Base-by-base conservation (phyloP, 2,113 vertebrate species). In the Galbula dea region DNA sequence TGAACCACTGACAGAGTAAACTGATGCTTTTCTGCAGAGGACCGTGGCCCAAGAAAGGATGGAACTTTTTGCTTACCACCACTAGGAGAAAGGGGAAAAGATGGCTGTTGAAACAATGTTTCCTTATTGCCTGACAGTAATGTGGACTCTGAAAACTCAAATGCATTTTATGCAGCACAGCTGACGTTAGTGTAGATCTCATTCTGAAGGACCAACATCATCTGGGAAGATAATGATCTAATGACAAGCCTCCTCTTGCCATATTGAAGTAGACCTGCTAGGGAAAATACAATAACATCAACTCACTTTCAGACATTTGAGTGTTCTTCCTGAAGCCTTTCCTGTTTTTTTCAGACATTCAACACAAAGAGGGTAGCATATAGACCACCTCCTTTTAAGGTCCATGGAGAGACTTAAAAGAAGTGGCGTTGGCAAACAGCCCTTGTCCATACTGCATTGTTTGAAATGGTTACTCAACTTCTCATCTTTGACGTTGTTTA, bases 401-500 rank as follows among this genome's bases (percentile, higher is more conserved):
- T 86, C 61, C 49, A 32, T 39, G 7, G 81, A 68, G 62, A 79
- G 16, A 71, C 30, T 86, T 86, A 71, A 75, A 43, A 83, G 63
- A 62, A 83, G 6, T 23, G 5, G 29, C 20, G 4, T 6, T 94
- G 61, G 68, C 62, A 87, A 78, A 87, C 6, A 66, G 54, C 22
- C 22, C 39, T 84, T 61, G 13, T 75, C 69, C 36, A 32, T 89
- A 86, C 15, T 45, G 30, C 39, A 52, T 67, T 80, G n/a, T 93
- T 75, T 78, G 36, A 88, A 93, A 88, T 39, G 13, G 34, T 82
- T 84, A 78, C 34, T 68, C 73, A 85, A 1, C 34, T 79, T 78
- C 45, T 57, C 67, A 87, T 90, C 62, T 78, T 90, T 84, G 58
- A 92, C 62, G 54, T 73, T 83, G 62, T 62, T 90, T 88, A 88